A percentile compares a stretch with the other conserved stretches of the same genome.
Conservation (phyloP, 2,113 vertebrate genomes). For the Toxostoma redivivum region DNA sequence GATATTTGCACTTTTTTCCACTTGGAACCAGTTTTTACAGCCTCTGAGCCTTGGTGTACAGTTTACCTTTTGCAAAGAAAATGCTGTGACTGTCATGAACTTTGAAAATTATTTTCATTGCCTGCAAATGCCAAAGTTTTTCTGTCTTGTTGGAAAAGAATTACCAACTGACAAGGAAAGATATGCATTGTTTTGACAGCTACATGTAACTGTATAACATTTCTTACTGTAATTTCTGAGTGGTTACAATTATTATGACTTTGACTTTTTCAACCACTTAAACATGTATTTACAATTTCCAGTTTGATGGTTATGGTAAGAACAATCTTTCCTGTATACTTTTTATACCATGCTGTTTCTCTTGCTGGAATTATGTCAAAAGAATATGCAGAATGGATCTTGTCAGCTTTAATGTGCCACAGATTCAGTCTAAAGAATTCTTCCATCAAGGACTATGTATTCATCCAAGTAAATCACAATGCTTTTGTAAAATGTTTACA, state of each 20-base stretch:
- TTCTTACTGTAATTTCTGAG: conserved; percentile 86
- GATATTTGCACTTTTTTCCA: conserved; percentile 72
- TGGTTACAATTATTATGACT: conserved; percentile 61
- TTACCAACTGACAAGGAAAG: conserved; percentile 74
- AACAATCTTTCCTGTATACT: conserved; percentile 80
- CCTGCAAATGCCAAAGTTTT: conserved; percentile 86
- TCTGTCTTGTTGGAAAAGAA: conserved; percentile 70
- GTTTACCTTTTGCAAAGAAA: conserved; percentile 73
- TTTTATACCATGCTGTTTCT: conserved; percentile 82
- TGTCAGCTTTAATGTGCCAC: conserved; percentile 76
- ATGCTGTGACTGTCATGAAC: conserved; percentile 66
- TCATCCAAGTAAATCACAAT: conserved; percentile 75
- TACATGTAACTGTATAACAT: conserved; percentile 85
- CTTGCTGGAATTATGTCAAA: conserved; percentile 88
- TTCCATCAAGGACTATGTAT: conserved; percentile 73
- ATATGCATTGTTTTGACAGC: conserved; percentile 64
- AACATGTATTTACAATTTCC: conserved; percentile 75
- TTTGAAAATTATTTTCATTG: conserved; percentile 65
- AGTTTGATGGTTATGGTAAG: conserved; percentile 77
- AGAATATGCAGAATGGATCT: conserved; percentile 75
- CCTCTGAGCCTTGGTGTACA: conserved; percentile 83
- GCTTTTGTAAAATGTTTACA: conserved; percentile 88
- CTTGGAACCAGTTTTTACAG: conserved; percentile 72
- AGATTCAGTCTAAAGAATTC: conserved; percentile 72
- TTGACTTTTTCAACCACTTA: conserved; percentile 70